Evolutionary conservation across 2,888 invertebrate species (phyloP).

Genomic region (Habrosyne pyritoides): DNA sequence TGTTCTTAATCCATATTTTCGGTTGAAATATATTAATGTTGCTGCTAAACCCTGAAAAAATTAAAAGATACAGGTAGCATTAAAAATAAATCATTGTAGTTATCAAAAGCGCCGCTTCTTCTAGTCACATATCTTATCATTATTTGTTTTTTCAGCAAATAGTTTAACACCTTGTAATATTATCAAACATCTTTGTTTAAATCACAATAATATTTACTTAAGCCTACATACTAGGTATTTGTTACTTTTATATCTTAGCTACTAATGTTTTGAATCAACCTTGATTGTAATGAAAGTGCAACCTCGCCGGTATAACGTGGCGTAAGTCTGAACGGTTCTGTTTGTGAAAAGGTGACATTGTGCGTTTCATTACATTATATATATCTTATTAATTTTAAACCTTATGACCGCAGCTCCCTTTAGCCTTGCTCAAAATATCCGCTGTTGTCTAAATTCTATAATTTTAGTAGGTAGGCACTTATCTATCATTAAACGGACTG

Average conservation of each 20-base stretch:
- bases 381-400: background rate
- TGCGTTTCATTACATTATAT: background rate
- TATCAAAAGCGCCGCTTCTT: background rate
- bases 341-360: conserved; percentile 1
- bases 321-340: background rate
- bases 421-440: too few relatives aligned
- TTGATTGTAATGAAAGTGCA: conserved; percentile 2
- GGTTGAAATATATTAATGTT: conserved; percentile 89
- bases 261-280: background rate
- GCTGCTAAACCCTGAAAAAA: conserved; percentile 86
- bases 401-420: too few relatives aligned
- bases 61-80: conserved; percentile 10
- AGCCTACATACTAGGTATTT: background rate
- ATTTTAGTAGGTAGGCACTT: too few relatives aligned
- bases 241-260: background rate
- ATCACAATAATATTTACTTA: background rate
- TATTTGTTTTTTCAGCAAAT: background rate
- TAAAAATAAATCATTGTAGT: too few relatives aligned
- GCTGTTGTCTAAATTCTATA: too few relatives aligned
- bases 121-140: background rate
- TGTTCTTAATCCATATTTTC: conserved; percentile 91
- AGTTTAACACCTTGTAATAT: background rate
- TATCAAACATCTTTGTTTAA: background rate
- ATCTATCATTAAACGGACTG: too few relatives aligned
- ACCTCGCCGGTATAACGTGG: background rate